Evolutionary conservation across 2,113 vertebrate genomes (phyloP), one percentile per base, ranked within the genome.

Genomic region (Rhynchomys soricoides): DNA sequence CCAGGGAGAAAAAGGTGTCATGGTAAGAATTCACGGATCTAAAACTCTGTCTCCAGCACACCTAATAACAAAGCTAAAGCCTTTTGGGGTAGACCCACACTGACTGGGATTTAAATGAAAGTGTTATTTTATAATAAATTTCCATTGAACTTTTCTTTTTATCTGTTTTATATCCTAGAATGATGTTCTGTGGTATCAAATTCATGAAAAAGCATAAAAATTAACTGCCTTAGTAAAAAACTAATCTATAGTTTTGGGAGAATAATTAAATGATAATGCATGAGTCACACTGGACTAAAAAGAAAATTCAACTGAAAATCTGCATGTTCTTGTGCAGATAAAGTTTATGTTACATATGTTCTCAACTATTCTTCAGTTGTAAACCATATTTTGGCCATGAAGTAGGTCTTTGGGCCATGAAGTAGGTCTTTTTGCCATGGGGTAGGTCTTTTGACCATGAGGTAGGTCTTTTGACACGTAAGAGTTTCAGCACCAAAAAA

Each of bases 1-100:
- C 93, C 98, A 98, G 64, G 99, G 99, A 90, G 99, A 99, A 97
- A 99, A 99, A 92, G 99, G 99, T 59, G 97, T 98, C 62, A 97
- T 94, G 99, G 99, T 99, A 99, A 99, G 99, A 98, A 64, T 11
- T 66, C 90, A 96, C 9, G 94, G 66, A 85, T 86, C 93, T 96
- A 73, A 8, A 92, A 94, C 3, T 5, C 55, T 6, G 5, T 92
- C 95, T 97, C 52, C 83, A 78, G 93, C 96, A 70, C 16, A 89
- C 5, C 7, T 21, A 89, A 62, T 62, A 78, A 78, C 24, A 74
- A 85, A 31, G 75, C 96, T 73, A 94, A 29, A 21, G 3, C 2
- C 59, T 92, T 94, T 37, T 52, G 90, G 4, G 40, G 4, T 90
- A 52, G 21, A 92, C 91, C 78, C 86, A 3, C 43, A 66, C 96